Evolutionary conservation across 1,140 invertebrate genomes (phyloP), one percentile per base, ranked within the genome.

Genomic region (Bradynema listronoti): DNA sequence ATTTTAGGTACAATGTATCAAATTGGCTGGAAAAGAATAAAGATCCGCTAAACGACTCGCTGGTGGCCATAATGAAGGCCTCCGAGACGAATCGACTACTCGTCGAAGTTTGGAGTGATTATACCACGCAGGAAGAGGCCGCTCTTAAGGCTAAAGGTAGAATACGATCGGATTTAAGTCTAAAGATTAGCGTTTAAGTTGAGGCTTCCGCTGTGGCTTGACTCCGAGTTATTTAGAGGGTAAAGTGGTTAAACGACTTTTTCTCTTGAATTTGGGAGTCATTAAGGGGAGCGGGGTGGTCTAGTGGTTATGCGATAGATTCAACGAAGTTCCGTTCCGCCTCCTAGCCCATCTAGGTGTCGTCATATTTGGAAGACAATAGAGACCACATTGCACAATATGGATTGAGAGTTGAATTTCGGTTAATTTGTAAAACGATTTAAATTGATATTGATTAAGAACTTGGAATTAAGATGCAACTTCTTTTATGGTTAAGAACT

Each of bases 11-110:
- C 85, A 96, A 94, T 83, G 90, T 95, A 81, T 88, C 88, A 74
- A 90, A 90, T 73, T 97, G 92, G 92, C 85, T 97, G 78, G 92
- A 97, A 81, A 97, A 96, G 89, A 97, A 97, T 86, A 97, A 97
- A 86, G 92, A 97, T 84, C 93, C 93, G 73, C 83, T 97, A 80
- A 97, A 96, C 85, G 92, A 96, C 85, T 93, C 90, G 63, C 61
- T 78, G 25, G 75, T 75, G 22, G 36, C 42, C 4, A 53, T 93
- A 78, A 90, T 88, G 85, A 95, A 95, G 84, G 90, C 30, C n/a
- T 68, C 68, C 30, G 64, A 64, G 47, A 59, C 55, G 6, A 78
- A 77, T 54, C 61, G 36, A 4, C 62, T 77, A 14, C 53, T 77
- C 9, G 65, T 77, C 3, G 68, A 78, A 33, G 43, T 77, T 25